phyloP scores from a whole-genome alignment of 2,888 invertebrate species.

The Linnaemya vulpina region DNA sequence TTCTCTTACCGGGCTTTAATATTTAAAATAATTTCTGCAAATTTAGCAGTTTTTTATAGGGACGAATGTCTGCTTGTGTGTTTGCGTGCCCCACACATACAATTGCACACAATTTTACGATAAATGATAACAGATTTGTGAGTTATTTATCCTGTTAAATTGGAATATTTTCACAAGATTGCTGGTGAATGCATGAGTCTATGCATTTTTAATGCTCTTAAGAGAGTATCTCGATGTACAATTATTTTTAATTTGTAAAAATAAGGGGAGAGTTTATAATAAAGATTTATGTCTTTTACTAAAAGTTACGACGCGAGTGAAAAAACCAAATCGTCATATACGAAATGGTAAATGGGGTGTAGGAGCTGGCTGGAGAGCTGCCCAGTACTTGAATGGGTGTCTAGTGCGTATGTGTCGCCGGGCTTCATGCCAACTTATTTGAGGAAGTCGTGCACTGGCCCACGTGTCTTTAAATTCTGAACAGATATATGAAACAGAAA shows the following conservation, averaged over 20 bases:
- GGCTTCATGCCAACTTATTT: too few relatives aligned
- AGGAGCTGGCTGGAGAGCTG: too few relatives aligned
- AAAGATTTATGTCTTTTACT: conserved; percentile 38
- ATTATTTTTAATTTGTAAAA: background rate
- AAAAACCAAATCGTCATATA: background rate
- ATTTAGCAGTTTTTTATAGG: conserved; percentile 47
- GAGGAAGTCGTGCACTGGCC: too few relatives aligned
- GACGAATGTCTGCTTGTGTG: background rate
- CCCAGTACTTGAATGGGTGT: too few relatives aligned
- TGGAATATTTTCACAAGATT: background rate
- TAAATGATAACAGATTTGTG: conserved; percentile 47
- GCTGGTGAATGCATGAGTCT: conserved; percentile 10
- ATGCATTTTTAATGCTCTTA: conserved; percentile 47
- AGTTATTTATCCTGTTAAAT: conserved; percentile 20
- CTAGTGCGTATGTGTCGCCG: too few relatives aligned
- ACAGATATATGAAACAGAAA: too few relatives aligned
- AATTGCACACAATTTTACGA: conserved; percentile 36
- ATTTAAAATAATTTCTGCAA: conserved; percentile 62
- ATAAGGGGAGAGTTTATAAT: conserved; percentile 4
- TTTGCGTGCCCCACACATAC: background rate
- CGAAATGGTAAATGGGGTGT: too few relatives aligned
- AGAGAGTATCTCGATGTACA: background rate
- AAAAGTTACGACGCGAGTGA: background rate
- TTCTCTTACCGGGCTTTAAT: conserved; percentile 35
- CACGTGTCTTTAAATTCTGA: too few relatives aligned